Evolutionary conservation across 2,113 vertebrate species (phyloP).

Genomic region (Fregata magnificens): DNA sequence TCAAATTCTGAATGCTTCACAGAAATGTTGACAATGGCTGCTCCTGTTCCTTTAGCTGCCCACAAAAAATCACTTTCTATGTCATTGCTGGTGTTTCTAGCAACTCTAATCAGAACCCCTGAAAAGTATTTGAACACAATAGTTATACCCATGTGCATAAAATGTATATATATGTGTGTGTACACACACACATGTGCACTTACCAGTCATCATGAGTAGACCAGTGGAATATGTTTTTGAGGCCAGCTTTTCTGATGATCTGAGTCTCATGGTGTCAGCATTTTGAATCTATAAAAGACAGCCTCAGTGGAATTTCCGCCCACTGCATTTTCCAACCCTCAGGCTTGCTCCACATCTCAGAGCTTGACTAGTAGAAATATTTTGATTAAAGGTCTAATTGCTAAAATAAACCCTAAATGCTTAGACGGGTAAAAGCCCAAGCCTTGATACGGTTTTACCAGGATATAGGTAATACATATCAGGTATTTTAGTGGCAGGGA

Average conservation of each 20-base stretch:
- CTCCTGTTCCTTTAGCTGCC: not conserved
- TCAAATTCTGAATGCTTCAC: not conserved
- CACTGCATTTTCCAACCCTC: not conserved
- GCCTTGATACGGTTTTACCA: not conserved
- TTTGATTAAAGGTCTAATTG: not conserved
- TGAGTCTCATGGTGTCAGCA: not conserved
- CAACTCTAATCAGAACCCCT: not conserved
- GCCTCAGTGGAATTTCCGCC: not conserved
- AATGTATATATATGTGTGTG: not conserved
- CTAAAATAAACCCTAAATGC: not conserved
- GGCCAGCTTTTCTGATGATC: not conserved
- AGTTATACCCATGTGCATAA: not conserved
- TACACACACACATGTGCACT: fast-evolving
- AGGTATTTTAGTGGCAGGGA: not conserved
- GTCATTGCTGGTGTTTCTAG: not conserved
- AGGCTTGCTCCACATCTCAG: not conserved
- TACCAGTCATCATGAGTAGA: not conserved
- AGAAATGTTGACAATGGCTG: not conserved
- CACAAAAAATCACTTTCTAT: not conserved
- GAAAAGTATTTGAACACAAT: not conserved
- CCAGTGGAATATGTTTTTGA: not conserved
- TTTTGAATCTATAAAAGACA: not conserved
- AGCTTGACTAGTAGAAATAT: not conserved
- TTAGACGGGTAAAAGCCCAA: not conserved
- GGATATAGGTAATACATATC: not conserved